Percentiles rank a stretch among this genome's conserved stretches.
These are phyloP conservation scores for Microchirus variegatus DNA, from an alignment of 2,797 vertebrate genomes.

Conservation along the genomic window DNA sequence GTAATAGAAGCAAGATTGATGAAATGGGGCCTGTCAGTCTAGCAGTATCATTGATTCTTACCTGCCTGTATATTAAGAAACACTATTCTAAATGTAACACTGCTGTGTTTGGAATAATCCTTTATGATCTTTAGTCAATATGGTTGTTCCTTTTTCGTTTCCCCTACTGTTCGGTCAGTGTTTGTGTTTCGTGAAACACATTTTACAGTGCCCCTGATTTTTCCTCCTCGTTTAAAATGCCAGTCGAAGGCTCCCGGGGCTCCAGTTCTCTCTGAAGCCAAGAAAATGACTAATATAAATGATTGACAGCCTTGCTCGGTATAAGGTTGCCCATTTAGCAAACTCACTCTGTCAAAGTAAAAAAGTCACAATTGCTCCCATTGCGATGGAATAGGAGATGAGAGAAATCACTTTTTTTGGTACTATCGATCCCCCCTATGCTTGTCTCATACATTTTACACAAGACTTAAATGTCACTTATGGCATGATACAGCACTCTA, in stretches of 20 bases:
- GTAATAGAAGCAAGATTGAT: constrained; percentile 43
- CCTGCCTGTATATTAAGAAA: constrained; percentile 26
- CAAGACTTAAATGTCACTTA: constrained; percentile 79
- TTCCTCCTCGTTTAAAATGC: constrained; percentile 64
- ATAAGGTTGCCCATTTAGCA: constrained; percentile 73
- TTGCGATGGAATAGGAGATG: constrained; percentile 66
- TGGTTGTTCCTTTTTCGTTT: constrained; percentile 53
- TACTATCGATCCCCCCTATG: constrained; percentile 65
- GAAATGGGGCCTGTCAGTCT: constrained; percentile 43
- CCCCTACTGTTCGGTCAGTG: constrained; percentile 57
- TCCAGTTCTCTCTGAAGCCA: constrained; percentile 60
- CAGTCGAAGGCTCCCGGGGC: constrained; percentile 52
- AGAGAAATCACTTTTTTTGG: constrained; percentile 74
- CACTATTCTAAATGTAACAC: constrained; percentile 40
- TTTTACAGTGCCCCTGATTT: constrained; percentile 48
- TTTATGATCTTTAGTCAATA: constrained; percentile 60
- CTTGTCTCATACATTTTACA: constrained; percentile 82
- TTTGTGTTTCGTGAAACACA: constrained; percentile 61
- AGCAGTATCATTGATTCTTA: constrained; percentile 51
- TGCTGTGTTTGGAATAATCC: constrained; percentile 54
- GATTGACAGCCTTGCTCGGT: constrained; percentile 73
- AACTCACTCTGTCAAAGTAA: constrained; percentile 65
- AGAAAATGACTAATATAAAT: constrained; percentile 77
- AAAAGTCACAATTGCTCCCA: constrained; percentile 55
- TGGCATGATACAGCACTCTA: constrained; percentile 66